Percentiles rank a stretch among this genome's conserved stretches.
Conservation (phyloP, 2,797 vertebrate species). For the Scomberomorus guttatus region DNA sequence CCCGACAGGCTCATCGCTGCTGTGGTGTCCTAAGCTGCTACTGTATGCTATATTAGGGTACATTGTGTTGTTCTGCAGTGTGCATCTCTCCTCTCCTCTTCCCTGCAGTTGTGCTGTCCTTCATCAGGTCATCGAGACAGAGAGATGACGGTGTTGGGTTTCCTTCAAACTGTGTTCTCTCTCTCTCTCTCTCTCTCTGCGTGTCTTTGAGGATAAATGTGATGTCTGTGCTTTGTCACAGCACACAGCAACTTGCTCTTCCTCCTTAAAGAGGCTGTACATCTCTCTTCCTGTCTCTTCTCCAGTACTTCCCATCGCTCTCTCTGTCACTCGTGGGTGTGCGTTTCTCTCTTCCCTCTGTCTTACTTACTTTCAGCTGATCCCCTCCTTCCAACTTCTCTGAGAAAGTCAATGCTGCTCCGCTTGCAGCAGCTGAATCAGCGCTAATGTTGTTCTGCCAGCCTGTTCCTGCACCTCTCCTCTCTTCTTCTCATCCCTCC, state of each 20-base stretch:
- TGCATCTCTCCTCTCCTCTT: slow-evolving; percentile 67
- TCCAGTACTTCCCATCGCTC: slow-evolving; percentile 54
- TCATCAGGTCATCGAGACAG: slow-evolving; percentile 77
- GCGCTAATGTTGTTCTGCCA: slow-evolving; percentile 73
- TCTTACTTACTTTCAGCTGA: slow-evolving; percentile 49
- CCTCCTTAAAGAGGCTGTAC: slow-evolving; percentile 47
- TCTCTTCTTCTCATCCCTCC: slow-evolving; percentile 37
- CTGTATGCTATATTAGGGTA: slow-evolving; percentile 63
- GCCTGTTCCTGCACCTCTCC: slow-evolving; percentile 55
- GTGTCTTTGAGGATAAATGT: slow-evolving; percentile 49
- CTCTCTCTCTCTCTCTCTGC: background rate
- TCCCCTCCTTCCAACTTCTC: slow-evolving; percentile 61
- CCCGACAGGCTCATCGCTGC: slow-evolving; percentile 27
- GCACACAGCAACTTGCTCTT: slow-evolving; percentile 62
- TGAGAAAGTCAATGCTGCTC: slow-evolving; percentile 78
- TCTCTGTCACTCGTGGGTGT: slow-evolving; percentile 41
- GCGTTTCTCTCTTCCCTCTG: slow-evolving; percentile 48
- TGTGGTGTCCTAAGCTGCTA: slow-evolving; percentile 45
- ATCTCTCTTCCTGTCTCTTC: slow-evolving; percentile 63
- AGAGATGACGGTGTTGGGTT: slow-evolving; percentile 79
- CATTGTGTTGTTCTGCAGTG: slow-evolving; percentile 47
- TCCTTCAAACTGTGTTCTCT: slow-evolving; percentile 65
- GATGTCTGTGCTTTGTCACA: slow-evolving; percentile 62
- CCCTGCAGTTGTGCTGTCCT: slow-evolving; percentile 80
- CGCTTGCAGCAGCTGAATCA: slow-evolving; percentile 83